Evolutionary conservation across 2,797 vertebrate species (phyloP), one percentile per base, ranked within the genome.

Genomic region (Tragopan temminckii): DNA sequence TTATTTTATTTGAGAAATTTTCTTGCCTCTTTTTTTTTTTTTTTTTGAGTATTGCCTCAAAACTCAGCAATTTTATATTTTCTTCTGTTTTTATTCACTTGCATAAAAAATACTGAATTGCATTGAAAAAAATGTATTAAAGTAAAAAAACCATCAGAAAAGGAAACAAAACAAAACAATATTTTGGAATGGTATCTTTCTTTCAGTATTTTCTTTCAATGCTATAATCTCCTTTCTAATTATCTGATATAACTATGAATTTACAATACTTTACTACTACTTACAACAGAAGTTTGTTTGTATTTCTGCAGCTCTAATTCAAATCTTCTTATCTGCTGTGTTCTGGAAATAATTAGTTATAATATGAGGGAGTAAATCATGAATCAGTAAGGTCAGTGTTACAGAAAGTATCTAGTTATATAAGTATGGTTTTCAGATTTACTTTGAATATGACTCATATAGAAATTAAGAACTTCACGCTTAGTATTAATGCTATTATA

Each of bases 21-120:
- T n/a, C 4, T 46, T 59, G 9, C 7, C 17, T 46, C 25, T 81
- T 75, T 9, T 21, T 81, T 87, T 58, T 81, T 75, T 9, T 21
- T 81, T 87, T 58, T 20, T 31, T 18, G 18, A 86, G 53, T 63
- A 50, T 31, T 9, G 57, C 13, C 6, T 69, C 12, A 36, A 84
- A 57, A 0, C 1, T 8, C 3, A 23, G 7, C 2, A 15, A 46
- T 45, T 38, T 27, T 59, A 25, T 15, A 3, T 42, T 46, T n/a
- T 31, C 20, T 36, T 53, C 40, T 70, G 14, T 52, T 70, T n/a
- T 42, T 40, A 36, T 68, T 35, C 17, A 42, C 25, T 18, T n/a
- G 20, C 35, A 46, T 58, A 14, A 25, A 43, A 40, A 74, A 43
- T 63, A 31, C 4, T 68, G 5, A 35, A 83, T 52, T n/a, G 4